Percentiles rank a stretch among this genome's conserved stretches.
These are phyloP conservation scores for Strigops habroptila DNA, from an alignment of 2,113 vertebrate species.

Conservation along the genomic window DNA sequence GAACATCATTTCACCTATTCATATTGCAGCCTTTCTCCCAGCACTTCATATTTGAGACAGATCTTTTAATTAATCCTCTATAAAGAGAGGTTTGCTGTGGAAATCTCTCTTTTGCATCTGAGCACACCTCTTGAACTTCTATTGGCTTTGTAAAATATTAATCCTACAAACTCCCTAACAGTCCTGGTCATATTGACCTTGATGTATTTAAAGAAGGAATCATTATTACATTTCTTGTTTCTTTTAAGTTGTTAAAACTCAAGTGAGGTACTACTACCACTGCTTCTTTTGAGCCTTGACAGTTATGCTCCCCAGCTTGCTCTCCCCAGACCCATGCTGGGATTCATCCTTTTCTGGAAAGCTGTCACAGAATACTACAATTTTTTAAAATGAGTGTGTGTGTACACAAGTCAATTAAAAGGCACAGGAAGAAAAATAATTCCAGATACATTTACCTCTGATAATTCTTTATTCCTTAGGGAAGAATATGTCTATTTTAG, in stretches of 20 bases:
- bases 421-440: not conserved
- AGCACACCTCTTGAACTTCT: not conserved
- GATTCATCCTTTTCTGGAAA: not conserved
- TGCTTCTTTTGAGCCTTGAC: not conserved
- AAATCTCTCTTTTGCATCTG: not conserved
- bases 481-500: not conserved
- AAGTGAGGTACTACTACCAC: not conserved
- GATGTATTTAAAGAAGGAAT: not conserved
- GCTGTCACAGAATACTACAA: not conserved
- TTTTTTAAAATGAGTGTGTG: not conserved
- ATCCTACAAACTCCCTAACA: not conserved
- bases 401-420: not conserved
- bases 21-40: not conserved
- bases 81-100: not conserved
- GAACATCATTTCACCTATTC: not conserved
- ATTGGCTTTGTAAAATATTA: not conserved
- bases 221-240: not conserved
- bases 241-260: not conserved
- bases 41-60: not conserved
- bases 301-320: not conserved
- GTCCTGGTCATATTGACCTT: not conserved
- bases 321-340: not conserved
- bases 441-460: not conserved
- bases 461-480: not conserved
- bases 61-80: not conserved